Base-by-base conservation (phyloP, 1,140 invertebrate genomes). In the Lamellibrachia luymesi region DNA sequence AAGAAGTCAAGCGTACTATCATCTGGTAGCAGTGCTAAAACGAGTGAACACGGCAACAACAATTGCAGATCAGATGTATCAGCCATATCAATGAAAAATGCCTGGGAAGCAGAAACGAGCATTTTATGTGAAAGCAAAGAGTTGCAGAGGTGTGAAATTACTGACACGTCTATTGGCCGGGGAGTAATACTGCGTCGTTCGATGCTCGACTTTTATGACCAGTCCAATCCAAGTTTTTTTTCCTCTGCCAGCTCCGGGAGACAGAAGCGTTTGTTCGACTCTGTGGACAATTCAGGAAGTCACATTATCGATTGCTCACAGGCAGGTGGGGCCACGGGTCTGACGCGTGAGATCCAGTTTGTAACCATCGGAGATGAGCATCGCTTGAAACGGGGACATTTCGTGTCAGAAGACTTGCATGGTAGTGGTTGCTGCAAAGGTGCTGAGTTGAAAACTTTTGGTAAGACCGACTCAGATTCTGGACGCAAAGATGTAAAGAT, bases 301-400 rank as follows among this genome's bases (percentile, higher is more conserved):
- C 25, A 10, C 17, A 17, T 17, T 56, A 8, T 56, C 6, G 17
- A 56, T 56, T 6, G 52, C 17, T 56, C 17, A 80, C 64, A 80
- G 2, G 25, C 64, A 22, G 13, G 64, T 8, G 6, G 64, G 25
- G 64, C 64, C 38, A 94, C 94, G 90, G 95, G 95, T 50, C 92
- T 95, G 50, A 95, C 95, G 4, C 93, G 94, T 49, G 95, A 95
- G 56, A 94, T 95, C 50, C 56, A 89, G 17, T 13, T 93, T 52
- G 91, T 95, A 25, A 56, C 92, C 50, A 38, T 95, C 93, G 94
- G 94, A 4, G 94, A 94, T 94, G 95, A 95, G 93, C 95, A 94
- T 90, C n/a, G 92, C n/a, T 25, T 93, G 51, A 95, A 95, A 93
- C 93, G 95, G 51, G 64, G 93, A 93, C 50, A 94, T 94, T 92